Percentiles rank a stretch among this genome's conserved stretches.
Conservation (phyloP, 1,140 invertebrate genomes). For the Druon quercuslanigerum region DNA sequence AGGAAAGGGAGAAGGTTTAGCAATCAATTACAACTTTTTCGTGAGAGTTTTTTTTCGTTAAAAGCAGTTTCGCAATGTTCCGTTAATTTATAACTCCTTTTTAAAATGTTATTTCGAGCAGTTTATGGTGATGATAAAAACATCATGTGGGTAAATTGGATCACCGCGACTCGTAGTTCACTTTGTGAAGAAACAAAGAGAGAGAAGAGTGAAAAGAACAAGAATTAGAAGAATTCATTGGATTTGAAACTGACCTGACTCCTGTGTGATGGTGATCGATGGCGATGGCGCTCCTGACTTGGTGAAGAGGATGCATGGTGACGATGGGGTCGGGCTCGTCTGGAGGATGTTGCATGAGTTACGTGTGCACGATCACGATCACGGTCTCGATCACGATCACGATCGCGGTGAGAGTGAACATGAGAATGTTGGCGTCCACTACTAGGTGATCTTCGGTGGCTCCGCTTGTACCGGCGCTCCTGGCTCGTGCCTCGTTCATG, state of each 20-base stretch:
- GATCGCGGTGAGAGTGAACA: slow-evolving; percentile 73
- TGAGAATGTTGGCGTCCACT: slow-evolving; percentile 74
- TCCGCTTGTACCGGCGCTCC: slow-evolving; percentile 80
- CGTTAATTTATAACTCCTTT: no score
- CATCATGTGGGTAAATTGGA: slow-evolving; percentile 40
- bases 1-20: no score
- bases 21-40: no score
- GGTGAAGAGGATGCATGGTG: slow-evolving; percentile 66
- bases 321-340: slow-evolving; percentile 68
- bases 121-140: background rate
- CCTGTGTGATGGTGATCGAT: slow-evolving; percentile 62
- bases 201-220: slow-evolving; percentile 24
- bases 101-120: slow-evolving; percentile 27
- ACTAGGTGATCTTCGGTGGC: slow-evolving; percentile 78
- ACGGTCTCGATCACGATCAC: slow-evolving; percentile 71
- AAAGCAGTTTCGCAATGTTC: no score
- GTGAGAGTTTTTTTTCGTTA: no score
- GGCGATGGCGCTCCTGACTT: slow-evolving; percentile 64
- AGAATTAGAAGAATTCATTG: background rate
- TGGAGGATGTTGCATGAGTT: slow-evolving; percentile 72
- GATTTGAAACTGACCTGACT: slow-evolving; percentile 68
- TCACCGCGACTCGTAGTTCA: background rate
- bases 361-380: slow-evolving; percentile 75
- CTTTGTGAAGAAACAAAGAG: slow-evolving; percentile 21
- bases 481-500: slow-evolving; percentile 79